These are phyloP conservation scores for Sandelia bainsii DNA, from an alignment of 2,797 vertebrate species.

Conservation along the genomic window DNA sequence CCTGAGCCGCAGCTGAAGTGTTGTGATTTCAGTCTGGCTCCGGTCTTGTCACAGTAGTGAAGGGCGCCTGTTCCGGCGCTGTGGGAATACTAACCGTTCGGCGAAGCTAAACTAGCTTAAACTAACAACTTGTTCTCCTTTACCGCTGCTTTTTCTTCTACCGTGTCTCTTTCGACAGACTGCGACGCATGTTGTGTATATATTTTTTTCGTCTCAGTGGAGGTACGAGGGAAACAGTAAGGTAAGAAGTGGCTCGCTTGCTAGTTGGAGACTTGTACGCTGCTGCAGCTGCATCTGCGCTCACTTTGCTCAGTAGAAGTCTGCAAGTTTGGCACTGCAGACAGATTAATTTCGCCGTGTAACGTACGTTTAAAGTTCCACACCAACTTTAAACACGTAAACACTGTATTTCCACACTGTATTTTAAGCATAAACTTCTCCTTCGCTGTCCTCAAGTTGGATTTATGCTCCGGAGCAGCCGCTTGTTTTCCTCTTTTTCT, in stretches of 20 bases:
- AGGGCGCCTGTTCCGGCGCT: constrained; percentile 62
- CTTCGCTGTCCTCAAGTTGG: constrained; percentile 16
- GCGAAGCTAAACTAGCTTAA: constrained; percentile 36
- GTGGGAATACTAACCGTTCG: constrained; percentile 75
- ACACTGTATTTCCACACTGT: background rate
- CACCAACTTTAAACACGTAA: background rate
- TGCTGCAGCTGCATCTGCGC: constrained; percentile 53
- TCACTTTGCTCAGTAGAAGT: constrained; percentile 45
- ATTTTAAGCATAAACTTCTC: background rate
- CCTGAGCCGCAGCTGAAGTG: constrained; percentile 46
- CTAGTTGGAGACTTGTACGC: constrained; percentile 52
- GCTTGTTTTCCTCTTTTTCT: constrained; percentile 6
- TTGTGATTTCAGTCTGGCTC: constrained; percentile 75
- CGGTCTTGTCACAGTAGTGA: constrained; percentile 65
- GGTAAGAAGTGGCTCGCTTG: constrained; percentile 64
- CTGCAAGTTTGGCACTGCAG: constrained; percentile 30
- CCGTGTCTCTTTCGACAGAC: background rate
- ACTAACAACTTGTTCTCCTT: constrained; percentile 14
- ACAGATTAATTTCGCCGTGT: background rate
- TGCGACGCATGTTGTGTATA: background rate
- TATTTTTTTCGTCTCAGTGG: constrained; percentile 12
- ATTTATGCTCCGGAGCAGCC: constrained; percentile 6
- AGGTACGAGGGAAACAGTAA: constrained; percentile 38
- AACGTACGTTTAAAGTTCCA: accelerated
- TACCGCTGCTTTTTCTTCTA: background rate